phyloP scores from a whole-genome alignment of 1,140 invertebrate species.

The Mya arenaria region DNA sequence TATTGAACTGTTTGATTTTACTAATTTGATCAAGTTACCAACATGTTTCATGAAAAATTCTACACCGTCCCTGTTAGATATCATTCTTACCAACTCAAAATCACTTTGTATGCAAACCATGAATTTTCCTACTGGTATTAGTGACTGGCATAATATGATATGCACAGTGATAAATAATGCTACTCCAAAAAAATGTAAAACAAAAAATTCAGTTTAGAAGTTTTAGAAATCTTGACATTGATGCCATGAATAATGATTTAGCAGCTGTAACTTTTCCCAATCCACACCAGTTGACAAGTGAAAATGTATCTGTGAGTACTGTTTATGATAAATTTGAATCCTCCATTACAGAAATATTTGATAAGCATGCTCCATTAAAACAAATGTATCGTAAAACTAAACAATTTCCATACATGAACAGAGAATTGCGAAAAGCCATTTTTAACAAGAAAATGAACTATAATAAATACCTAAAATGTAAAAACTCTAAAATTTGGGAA shows the following conservation, averaged over 20 bases:
- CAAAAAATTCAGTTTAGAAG: constrained; percentile 35
- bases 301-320: background rate
- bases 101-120: background rate
- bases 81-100: background rate
- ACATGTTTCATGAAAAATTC: too few relatives aligned
- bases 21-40: too few relatives aligned
- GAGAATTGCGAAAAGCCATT: background rate
- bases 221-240: constrained; percentile 18
- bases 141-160: constrained; percentile 30
- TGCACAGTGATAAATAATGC: constrained; percentile 13
- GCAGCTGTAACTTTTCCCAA: background rate
- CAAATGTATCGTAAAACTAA: background rate
- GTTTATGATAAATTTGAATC: background rate
- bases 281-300: background rate
- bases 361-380: constrained; percentile 12
- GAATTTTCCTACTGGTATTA: background rate
- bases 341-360: background rate
- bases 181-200: constrained; percentile 20
- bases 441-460: constrained; percentile 14
- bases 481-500: constrained; percentile 14
- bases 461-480: background rate
- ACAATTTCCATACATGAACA: constrained; percentile 15
- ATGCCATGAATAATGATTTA: background rate
- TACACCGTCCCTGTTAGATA: too few relatives aligned
- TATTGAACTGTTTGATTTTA: background rate